These are phyloP conservation scores for Itoplectis maculator DNA, from an alignment of 2,888 invertebrate genomes.

Conservation along the genomic window DNA sequence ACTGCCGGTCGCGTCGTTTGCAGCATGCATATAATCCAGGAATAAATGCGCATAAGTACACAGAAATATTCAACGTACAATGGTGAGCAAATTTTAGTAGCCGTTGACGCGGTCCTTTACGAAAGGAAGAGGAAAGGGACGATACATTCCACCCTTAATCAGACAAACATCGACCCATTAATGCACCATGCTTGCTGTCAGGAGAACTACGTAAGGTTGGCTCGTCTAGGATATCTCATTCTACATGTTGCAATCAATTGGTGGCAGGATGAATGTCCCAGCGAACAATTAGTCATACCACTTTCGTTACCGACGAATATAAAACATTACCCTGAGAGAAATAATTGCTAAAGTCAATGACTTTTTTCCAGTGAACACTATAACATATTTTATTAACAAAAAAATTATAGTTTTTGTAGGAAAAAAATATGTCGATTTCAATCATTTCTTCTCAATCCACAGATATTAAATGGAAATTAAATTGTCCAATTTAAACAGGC, in stretches of 20 bases:
- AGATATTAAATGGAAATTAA: too few relatives aligned
- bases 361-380: too few relatives aligned
- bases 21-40: conserved; percentile 27
- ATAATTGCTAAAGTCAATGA: background rate
- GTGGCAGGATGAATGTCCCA: conserved; percentile 27
- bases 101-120: conserved; percentile 81
- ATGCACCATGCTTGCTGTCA: conserved; percentile 66
- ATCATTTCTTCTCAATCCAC: too few relatives aligned
- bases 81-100: conserved; percentile 77
- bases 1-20: background rate
- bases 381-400: too few relatives aligned
- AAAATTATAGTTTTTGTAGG: too few relatives aligned
- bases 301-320: conserved; percentile 2
- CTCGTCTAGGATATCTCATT: conserved; percentile 11
- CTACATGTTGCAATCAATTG: conserved; percentile 37
- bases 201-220: conserved; percentile 42
- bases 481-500: background rate
- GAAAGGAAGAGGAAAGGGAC: conserved; percentile 82
- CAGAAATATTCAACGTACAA: conserved; percentile 76
- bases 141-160: conserved; percentile 81
- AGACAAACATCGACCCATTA: conserved; percentile 74
- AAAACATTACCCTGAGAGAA: background rate
- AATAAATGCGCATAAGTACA: conserved; percentile 54
- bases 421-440: too few relatives aligned
- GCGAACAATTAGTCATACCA: conserved; percentile 4